Base-by-base conservation (phyloP, 30 jellyfish, hydroid and myxozoan genomes). In the Phacellophora camtschatica region DNA sequence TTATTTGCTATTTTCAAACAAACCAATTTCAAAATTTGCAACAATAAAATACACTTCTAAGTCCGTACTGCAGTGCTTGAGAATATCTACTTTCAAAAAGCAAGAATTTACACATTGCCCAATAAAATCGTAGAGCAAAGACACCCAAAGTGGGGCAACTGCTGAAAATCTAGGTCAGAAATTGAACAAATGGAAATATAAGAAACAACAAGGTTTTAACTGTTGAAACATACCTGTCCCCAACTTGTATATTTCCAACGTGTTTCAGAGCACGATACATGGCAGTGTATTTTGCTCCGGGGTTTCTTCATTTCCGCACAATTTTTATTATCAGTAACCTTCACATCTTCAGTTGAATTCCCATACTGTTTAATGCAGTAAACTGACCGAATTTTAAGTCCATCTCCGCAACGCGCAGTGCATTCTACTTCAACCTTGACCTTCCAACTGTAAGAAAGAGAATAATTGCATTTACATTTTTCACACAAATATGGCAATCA, bases 171-270 rank as follows among this genome's bases (percentile, higher is more conserved):
- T n/a, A n/a, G n/a, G n/a, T n/a, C n/a, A n/a, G n/a, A n/a, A n/a
- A 20, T 22, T 22, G 10, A 20, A 8, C 11, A 15, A 54, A 22
- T 54, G 19, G 19, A 8, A 20, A 20, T 20, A 6, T 20, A 22
- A 54, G 11, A 10, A 20, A 58, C 29, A 4, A 24, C 73, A 4
- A 7, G 22, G 4, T 58, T 20, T 5, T 12, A 25, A 31, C 77
- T 22, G 20, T 22, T 22, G 20, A 19, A 0, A 62, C 50, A 41
- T 64, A 92, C 99, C 94, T 87, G 82, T 25, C 96, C 83, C 99
- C 99, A 93, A 2, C 62, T 51, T 4, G 99, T 59, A 63, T 93
- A 93, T 5, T 62, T 68, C 99, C 99, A 93, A 30, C 92, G 81
- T 12, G 81, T 78, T 34, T 81, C 79, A 11, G 97, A 64, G 76